Evolutionary conservation across 2,888 invertebrate genomes (phyloP), one percentile per base, ranked within the genome.

Genomic region (Meandrusa payeni): DNA sequence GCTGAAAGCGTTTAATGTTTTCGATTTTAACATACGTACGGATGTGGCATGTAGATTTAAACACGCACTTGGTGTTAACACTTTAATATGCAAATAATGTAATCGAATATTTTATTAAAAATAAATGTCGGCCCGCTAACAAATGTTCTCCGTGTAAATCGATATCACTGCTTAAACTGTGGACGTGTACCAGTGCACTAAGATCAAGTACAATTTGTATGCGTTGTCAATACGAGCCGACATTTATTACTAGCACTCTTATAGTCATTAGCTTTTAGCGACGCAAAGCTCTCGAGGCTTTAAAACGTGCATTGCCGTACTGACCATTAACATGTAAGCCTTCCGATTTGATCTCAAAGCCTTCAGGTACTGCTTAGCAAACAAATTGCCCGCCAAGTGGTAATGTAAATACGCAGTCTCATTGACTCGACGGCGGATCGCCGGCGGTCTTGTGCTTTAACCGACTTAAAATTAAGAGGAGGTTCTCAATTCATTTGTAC

Each of bases 131-230:
- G 9, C 5, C 7, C 23, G 40, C 36, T 34, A 43, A 55, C 39
- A 47, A 42, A 54, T 54, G 54, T 52, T 55, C 46, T 29, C 26
- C 42, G 49, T 46, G 57, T 66, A 61, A 61, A 63, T 59, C 59
- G 52, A 59, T 53, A 46, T 54, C 41, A 51, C 59, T 57, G 59
- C 44, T 50, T 56, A 57, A 53, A 55, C 53, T 53, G 54, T 13
- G 24, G 9, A 4, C 13, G 7, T 11, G 22, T 27, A 41, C 32
- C 7, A 12, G 10, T 10, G 48, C 54, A 55, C 52, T 65, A 61
- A 61, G 57, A 61, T 60, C 61, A 66, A 56, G 53, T 48, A 48
- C 69, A 66, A 80, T 78, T 81, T 75, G 76, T 78, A 79, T 76
- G 73, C 78, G 50, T 54, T 61, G 64, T 64, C 59, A 67, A 73